Percentiles rank a stretch among this genome's conserved stretches.
These are phyloP conservation scores for Microcebus murinus DNA, from an alignment of 2,113 vertebrate genomes.

Conservation along the genomic window DNA sequence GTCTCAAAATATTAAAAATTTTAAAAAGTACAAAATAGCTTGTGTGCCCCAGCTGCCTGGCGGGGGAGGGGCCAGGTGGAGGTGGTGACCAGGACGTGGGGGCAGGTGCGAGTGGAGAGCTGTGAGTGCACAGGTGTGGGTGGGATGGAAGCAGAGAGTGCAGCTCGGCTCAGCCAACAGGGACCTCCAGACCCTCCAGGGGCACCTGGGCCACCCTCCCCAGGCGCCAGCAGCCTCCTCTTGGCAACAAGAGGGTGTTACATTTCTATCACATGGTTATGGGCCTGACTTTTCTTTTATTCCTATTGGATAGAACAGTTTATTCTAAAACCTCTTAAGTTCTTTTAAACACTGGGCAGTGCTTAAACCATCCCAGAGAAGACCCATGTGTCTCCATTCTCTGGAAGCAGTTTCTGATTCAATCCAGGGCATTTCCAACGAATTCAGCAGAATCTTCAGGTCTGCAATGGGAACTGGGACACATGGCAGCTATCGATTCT, in stretches of 20 bases:
- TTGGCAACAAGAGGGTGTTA: background rate
- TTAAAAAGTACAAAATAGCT: background rate
- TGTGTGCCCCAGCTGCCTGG: background rate
- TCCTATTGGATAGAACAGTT: background rate
- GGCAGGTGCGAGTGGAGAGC: no score
- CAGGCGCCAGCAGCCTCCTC: background rate
- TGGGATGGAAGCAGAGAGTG: background rate
- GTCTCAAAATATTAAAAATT: background rate
- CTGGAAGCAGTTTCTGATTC: slow-evolving; percentile 33
- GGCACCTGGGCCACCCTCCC: background rate
- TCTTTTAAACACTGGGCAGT: background rate
- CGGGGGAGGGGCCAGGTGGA: background rate
- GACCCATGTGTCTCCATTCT: background rate
- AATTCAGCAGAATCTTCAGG: background rate
- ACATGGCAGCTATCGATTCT: background rate
- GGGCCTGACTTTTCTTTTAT: slow-evolving; percentile 5
- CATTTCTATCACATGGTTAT: background rate
- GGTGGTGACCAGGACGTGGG: background rate
- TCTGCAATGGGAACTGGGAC: background rate
- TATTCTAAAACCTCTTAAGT: slow-evolving; percentile 29
- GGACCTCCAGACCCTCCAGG: background rate
- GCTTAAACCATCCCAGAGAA: background rate
- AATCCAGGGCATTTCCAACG: background rate
- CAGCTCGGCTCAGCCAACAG: fast-evolving
- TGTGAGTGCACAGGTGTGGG: background rate